Percentiles rank a stretch among this genome's conserved stretches.
Conservation (phyloP, 2,797 vertebrate species). For the Sarcophilus harrisii region DNA sequence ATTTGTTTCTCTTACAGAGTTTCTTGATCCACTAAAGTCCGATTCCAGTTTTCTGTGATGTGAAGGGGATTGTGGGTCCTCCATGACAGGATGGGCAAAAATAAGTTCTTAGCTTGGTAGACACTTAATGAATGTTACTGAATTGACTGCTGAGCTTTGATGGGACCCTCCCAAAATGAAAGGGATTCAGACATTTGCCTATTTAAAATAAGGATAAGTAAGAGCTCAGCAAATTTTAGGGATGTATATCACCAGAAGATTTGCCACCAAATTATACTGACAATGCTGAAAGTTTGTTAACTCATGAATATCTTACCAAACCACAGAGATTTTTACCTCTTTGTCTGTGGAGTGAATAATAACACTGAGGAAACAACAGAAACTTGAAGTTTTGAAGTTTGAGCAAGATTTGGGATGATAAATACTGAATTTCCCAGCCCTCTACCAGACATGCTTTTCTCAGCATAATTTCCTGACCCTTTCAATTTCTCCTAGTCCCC, state of each 20-base stretch:
- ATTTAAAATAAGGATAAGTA: not conserved
- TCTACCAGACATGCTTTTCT: not conserved
- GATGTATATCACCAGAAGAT: not conserved
- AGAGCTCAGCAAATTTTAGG: not conserved
- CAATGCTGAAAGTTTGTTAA: not conserved
- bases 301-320: not conserved
- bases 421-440: not conserved
- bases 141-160: not conserved
- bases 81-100: not conserved
- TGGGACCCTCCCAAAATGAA: not conserved
- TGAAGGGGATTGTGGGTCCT: not conserved
- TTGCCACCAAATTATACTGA: not conserved
- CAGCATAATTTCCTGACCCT: not conserved
- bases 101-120: not conserved
- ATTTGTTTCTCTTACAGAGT: not conserved
- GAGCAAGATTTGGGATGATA: not conserved
- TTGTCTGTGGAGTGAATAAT: not conserved
- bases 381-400: not conserved
- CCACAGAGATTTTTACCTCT: not conserved
- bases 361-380: not conserved
- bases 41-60: not conserved
- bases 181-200: not conserved
- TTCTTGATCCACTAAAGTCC: not conserved
- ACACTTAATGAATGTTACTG: not conserved
- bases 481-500: not conserved